phyloP scores from a whole-genome alignment of 2,888 invertebrate species.

The Caenorhabditis doughertyi region DNA sequence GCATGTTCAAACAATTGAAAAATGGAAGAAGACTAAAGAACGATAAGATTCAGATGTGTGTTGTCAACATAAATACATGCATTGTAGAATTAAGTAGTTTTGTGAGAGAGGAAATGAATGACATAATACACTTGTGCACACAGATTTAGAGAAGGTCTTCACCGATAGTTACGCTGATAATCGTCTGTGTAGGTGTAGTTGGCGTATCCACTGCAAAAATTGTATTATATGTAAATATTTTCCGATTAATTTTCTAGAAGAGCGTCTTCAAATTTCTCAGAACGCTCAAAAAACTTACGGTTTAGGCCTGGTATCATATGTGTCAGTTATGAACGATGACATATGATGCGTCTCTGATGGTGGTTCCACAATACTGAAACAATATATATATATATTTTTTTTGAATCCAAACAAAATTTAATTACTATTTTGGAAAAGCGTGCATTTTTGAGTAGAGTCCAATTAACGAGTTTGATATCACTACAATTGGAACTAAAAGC shows the following conservation, averaged over 20 bases:
- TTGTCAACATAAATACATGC: conserved; percentile 51
- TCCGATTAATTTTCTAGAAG: too few relatives aligned
- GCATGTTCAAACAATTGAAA: conserved; percentile 14
- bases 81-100: conserved; percentile 44
- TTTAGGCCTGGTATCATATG: conserved; percentile 77
- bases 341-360: conserved; percentile 73
- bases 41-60: conserved; percentile 13
- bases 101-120: neutral
- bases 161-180: conserved; percentile 73
- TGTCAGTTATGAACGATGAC: conserved; percentile 79
- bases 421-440: conserved; percentile 81
- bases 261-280: too few relatives aligned
- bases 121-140: conserved; percentile 23
- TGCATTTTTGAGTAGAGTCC: conserved; percentile 83
- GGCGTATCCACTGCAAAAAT: conserved; percentile 67
- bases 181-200: conserved; percentile 75
- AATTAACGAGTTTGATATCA: conserved; percentile 83
- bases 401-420: neutral
- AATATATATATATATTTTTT: neutral
- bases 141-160: conserved; percentile 13
- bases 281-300: conserved; percentile 71
- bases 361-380: conserved; percentile 77
- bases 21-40: neutral
- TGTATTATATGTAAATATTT: too few relatives aligned
- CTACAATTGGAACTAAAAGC: conserved; percentile 83